These are phyloP conservation scores for Dioctria linearis DNA, from an alignment of 2,888 invertebrate genomes.

Conservation along the genomic window DNA sequence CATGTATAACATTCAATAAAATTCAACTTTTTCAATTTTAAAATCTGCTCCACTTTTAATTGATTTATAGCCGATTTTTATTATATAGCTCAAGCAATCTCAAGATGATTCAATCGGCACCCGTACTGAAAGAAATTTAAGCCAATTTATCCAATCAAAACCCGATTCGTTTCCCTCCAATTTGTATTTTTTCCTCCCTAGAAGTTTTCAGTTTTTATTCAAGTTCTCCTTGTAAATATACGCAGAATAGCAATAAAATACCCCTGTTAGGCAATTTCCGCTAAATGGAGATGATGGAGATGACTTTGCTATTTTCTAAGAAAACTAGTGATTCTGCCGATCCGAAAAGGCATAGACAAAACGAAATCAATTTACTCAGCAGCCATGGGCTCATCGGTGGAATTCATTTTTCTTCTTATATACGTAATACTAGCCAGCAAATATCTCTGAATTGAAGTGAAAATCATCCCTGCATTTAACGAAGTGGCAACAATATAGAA, in stretches of 20 bases:
- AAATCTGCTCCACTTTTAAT: constrained; percentile 35
- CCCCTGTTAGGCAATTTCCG: constrained; percentile 1
- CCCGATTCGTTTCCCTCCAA: neutral
- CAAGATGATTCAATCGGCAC: neutral
- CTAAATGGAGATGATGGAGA: constrained; percentile 11
- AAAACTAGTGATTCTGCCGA: neutral
- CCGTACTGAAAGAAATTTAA: constrained; percentile 34
- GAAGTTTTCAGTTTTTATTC: neutral
- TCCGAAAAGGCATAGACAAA: neutral
- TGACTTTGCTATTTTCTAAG: constrained; percentile 25
- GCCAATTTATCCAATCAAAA: constrained; percentile 21
- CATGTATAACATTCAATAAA: no score
- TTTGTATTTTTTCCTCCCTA: neutral
- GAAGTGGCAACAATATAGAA: neutral
- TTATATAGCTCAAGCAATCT: neutral
- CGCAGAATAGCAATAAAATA: neutral
- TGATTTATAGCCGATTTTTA: constrained; percentile 37
- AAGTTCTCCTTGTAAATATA: no score
- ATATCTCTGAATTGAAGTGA: constrained; percentile 33
- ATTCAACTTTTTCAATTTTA: neutral
- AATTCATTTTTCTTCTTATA: constrained; percentile 9
- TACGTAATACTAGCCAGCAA: neutral
- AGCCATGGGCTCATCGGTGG: constrained; percentile 6
- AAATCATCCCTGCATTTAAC: constrained; percentile 28
- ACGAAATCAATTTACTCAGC: constrained; percentile 32